A percentile compares a stretch with the other conserved stretches of the same genome.
Evolutionary conservation across 2,113 vertebrate species (phyloP).

Genomic region (Haliaeetus leucogaster): DNA sequence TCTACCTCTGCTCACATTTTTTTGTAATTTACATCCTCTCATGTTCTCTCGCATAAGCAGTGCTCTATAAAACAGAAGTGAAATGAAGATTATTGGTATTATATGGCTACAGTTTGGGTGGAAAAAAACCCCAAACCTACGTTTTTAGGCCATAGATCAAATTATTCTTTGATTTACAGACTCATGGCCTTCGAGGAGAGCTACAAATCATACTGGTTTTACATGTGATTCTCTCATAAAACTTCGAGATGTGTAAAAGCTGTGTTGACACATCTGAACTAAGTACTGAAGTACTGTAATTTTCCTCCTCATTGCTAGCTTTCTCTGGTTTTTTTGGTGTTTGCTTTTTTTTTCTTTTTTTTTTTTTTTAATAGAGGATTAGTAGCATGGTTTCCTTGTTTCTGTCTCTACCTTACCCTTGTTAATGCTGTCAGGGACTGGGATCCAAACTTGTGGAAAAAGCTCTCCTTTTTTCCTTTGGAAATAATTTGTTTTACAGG

Average conservation of each 20-base stretch:
- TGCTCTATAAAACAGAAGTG: background rate
- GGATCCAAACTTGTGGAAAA: background rate
- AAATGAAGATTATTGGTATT: background rate
- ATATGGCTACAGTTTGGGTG: background rate
- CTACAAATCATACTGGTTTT: background rate
- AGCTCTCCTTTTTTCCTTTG: background rate
- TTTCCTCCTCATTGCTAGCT: background rate
- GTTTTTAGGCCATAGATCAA: background rate
- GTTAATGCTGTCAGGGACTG: background rate
- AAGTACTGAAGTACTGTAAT: background rate
- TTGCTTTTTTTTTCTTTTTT: background rate
- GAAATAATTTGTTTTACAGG: background rate
- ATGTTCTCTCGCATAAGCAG: background rate
- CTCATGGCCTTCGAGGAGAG: background rate
- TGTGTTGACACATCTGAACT: background rate
- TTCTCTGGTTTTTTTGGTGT: background rate
- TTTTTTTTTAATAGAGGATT: background rate
- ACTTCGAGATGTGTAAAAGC: background rate
- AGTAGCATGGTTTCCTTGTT: background rate
- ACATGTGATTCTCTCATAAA: background rate
- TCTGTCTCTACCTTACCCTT: background rate
- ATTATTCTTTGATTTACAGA: background rate
- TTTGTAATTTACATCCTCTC: background rate
- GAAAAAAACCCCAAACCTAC: background rate
- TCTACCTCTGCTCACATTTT: background rate